phyloP scores from a whole-genome alignment of 1,140 invertebrate genomes.

The Archegozetes longisetosus region DNA sequence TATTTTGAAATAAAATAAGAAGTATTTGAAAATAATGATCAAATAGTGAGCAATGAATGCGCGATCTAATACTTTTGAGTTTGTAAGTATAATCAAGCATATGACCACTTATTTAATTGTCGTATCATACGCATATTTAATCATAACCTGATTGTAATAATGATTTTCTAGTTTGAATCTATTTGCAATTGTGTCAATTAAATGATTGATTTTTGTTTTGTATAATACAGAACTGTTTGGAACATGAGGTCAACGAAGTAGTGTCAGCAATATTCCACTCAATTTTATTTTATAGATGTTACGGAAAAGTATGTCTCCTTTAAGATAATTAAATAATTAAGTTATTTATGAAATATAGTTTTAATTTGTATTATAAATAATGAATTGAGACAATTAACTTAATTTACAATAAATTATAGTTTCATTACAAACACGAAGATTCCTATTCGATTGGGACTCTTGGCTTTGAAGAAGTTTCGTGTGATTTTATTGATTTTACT shows the following conservation, averaged over 20 bases:
- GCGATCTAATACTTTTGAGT: constrained; percentile 66
- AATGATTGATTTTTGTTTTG: constrained; percentile 12
- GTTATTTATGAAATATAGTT: background rate
- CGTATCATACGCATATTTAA: too few species aligned
- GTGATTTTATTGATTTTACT: constrained; percentile 91
- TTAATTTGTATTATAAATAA: background rate
- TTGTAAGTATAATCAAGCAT: constrained; percentile 32
- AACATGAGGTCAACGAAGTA: constrained; percentile 82
- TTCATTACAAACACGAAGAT: constrained; percentile 78
- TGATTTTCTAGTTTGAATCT: background rate
- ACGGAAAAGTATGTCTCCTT: constrained; percentile 49
- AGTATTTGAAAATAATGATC: too few species aligned
- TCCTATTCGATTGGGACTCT: constrained; percentile 87
- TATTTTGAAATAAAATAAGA: too few species aligned
- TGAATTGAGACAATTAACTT: constrained; percentile 6
- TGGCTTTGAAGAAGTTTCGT: constrained; percentile 86
- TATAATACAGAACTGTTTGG: constrained; percentile 39
- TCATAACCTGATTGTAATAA: background rate
- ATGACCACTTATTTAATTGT: too few species aligned
- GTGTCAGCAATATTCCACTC: constrained; percentile 88
- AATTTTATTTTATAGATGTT: constrained; percentile 77
- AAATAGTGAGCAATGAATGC: constrained; percentile 53
- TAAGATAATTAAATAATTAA: too few species aligned
- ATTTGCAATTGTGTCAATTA: constrained; percentile 7
- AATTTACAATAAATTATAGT: constrained; percentile 31